Evolutionary conservation across 2,113 vertebrate genomes (phyloP), one percentile per base, ranked within the genome.

Genomic region (Melanotaenia duboulayi): DNA sequence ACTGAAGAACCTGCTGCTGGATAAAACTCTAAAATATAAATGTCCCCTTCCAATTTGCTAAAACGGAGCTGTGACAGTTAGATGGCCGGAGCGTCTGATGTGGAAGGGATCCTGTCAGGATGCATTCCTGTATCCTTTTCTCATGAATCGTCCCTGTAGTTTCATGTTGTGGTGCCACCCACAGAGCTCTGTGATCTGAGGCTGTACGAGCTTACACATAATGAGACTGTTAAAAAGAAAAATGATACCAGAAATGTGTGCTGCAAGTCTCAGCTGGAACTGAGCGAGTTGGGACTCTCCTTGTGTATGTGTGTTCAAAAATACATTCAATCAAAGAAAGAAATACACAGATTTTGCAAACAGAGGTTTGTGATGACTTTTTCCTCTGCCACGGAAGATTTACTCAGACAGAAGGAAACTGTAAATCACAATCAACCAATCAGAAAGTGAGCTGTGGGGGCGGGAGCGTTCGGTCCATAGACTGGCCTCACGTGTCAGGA

Each of bases 371-470:
- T 35, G 32, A 35, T 7, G 32, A 9, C 32, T 72, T 5, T 58
- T 74, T 20, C 50, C 16, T 54, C 35, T 24, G 54, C 37, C 49
- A 52, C 59, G 57, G 5, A 56, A 28, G 71, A 68, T 6, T 35
- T 35, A 10, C 0, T 16, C 62, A 70, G 54, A 22, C n/a, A 11
- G 44, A 8, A 14, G 19, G 17, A 68, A 67, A 68, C 23, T 52
- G 10, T 1, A 13, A 49, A 44, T 56, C 7, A 10, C 7, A 40
- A 63, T 74, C 44, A 67, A 67, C 89, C 90, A 90, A 88, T 91
- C 69, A 66, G 14, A 23, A 24, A 22, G 39, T 12, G 16, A 12
- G 9, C 59, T 59, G n/a, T 66, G 56, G 76, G 81, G 83, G 87
- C 22, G 77, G 88, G 77, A 59, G 56, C 35, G 57, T 71, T 20